Base-by-base conservation (phyloP, 64 coral and sea anemone genomes). In the Acropora tenuis region DNA sequence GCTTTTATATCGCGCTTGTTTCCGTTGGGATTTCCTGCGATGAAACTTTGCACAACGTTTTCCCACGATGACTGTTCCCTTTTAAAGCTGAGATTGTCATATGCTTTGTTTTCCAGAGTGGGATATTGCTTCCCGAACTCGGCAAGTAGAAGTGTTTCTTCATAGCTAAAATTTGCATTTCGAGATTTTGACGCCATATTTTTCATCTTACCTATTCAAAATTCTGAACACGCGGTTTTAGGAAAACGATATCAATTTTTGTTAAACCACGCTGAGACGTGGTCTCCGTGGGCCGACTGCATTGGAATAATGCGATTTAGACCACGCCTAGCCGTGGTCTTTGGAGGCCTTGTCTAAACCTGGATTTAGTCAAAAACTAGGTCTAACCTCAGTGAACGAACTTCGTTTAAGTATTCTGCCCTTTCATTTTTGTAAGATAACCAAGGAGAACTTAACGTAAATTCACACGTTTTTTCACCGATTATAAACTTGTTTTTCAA, bases 121-220 rank as follows among this genome's bases (percentile, higher is more conserved):
- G 57, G 55, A 19, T 45, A 65, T 83, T 43, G 43, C 58, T 63
- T 30, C 43, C 80, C 57, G 52, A n/a, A 60, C 80, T 83, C 57
- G 19, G 80, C 80, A 57, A 83, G 18, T 13, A 60, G n/a, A 83
- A 83, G 12, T 19, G 61, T 83, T 13, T 83, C 80, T 83, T 83
- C n/a, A 12, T 83, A 52, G 65, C 16, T 83, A 83, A 83, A 83
- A 83, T 65, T 83, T 50, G 43, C 52, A 48, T 55, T 80, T 12
- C 52, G 78, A 55, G 40, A 80, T 80, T 55, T 80, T 69, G 66
- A 13, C 66, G 66, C 66, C 66, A 69, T 69, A 17, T 69, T 69
- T 69, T 30, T 30, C 66, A 69, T 69, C 66, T 69, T 10, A 17
- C 13, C 66, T 69, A 10, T 10, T 69, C 66, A 69, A 69, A 69